Evolutionary conservation across 2,113 vertebrate genomes (phyloP).

Genomic region (Eleginops maclovinus): DNA sequence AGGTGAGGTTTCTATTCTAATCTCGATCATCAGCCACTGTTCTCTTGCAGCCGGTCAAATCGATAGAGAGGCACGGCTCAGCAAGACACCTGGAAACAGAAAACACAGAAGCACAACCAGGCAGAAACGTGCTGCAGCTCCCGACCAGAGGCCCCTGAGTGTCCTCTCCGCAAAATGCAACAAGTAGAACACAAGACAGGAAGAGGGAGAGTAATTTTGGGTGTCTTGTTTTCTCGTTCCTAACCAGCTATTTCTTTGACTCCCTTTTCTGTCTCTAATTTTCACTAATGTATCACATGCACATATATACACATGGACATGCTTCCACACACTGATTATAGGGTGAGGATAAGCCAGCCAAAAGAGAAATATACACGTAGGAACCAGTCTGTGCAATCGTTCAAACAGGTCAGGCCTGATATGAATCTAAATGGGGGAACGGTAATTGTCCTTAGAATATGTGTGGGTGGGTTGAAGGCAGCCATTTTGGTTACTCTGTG

Average conservation of each 20-base stretch:
- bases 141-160: slow-evolving; percentile 33
- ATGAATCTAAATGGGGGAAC: slow-evolving; percentile 65
- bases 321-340: slow-evolving; percentile 59
- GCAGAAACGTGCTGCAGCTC: slow-evolving; percentile 49
- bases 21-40: slow-evolving; percentile 59
- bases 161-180: slow-evolving; percentile 45
- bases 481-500: slow-evolving; percentile 56
- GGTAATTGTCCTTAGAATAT: slow-evolving; percentile 60
- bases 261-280: slow-evolving; percentile 29
- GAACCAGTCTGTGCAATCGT: slow-evolving; percentile 37
- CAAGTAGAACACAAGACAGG: slow-evolving; percentile 28
- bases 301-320: slow-evolving; percentile 30
- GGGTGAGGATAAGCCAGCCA: slow-evolving; percentile 23
- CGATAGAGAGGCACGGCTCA: slow-evolving; percentile 61
- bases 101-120: slow-evolving; percentile 50
- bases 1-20: slow-evolving; percentile 71
- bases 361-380: slow-evolving; percentile 42
- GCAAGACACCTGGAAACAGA: slow-evolving; percentile 54
- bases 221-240: slow-evolving; percentile 36
- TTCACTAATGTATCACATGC: slow-evolving; percentile 2
- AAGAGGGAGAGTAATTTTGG: slow-evolving; percentile 2
- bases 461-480: slow-evolving; percentile 56
- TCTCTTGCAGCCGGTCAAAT: slow-evolving; percentile 65
- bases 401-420: slow-evolving; percentile 58
- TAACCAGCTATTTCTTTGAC: slow-evolving; percentile 36